A percentile compares a stretch with the other conserved stretches of the same genome.
phyloP scores from a whole-genome alignment of 1,140 invertebrate species.

The Elymnias hypermnestra region DNA sequence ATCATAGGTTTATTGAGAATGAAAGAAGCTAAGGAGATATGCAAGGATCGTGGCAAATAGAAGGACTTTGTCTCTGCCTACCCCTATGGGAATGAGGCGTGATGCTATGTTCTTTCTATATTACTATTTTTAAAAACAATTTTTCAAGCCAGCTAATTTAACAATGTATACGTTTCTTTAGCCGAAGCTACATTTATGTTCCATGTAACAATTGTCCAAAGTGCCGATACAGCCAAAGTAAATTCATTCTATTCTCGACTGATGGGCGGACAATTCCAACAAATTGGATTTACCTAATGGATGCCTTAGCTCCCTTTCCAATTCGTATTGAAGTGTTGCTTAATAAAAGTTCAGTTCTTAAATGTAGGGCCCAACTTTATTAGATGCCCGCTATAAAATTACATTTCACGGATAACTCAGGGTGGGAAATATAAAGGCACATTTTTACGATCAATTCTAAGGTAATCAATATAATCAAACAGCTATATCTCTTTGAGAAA shows the following conservation, averaged over 20 bases:
- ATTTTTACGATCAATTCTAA: too few species aligned
- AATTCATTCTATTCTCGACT: slow-evolving; percentile 23
- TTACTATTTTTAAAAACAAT: too few species aligned
- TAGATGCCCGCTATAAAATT: slow-evolving; percentile 6
- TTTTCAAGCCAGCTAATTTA: too few species aligned
- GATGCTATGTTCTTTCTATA: too few species aligned
- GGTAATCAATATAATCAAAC: too few species aligned
- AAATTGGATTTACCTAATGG: slow-evolving; percentile 38
- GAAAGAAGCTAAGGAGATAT: too few species aligned
- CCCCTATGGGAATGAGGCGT: too few species aligned
- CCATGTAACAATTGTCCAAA: slow-evolving; percentile 13
- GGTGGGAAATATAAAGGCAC: too few species aligned
- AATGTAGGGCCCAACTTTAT: slow-evolving; percentile 13
- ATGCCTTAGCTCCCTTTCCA: slow-evolving; percentile 23
- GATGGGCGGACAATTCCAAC: slow-evolving; percentile 25
- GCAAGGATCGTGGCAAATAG: too few species aligned
- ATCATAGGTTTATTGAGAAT: too few species aligned
- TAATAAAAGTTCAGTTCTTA: slow-evolving; percentile 22
- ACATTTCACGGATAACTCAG: slow-evolving; percentile 5
- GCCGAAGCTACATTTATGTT: background rate
- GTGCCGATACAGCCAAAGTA: slow-evolving; percentile 9
- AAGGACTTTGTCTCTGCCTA: too few species aligned
- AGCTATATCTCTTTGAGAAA: too few species aligned
- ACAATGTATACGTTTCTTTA: slow-evolving; percentile 3
- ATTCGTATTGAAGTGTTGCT: slow-evolving; percentile 28